Evolutionary conservation across 2,888 invertebrate species (phyloP), one percentile per base, ranked within the genome.

Genomic region (Cacoxenus indagator): DNA sequence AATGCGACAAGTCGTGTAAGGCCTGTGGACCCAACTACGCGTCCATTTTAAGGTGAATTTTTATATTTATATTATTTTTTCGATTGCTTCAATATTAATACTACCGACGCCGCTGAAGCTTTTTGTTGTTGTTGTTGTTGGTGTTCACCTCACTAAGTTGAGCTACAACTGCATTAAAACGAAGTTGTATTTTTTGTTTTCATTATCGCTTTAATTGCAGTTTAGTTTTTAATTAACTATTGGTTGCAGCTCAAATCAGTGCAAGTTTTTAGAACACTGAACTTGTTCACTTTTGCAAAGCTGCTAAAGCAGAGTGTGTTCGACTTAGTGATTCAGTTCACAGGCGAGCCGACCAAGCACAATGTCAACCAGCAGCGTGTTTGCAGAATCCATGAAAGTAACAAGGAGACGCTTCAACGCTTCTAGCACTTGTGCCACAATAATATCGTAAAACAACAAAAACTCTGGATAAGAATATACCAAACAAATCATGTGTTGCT

Each of bases 1-100:
- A 98, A 98, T 90, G 94, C 96, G 82, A 93, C 96, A 99, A 99
- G 90, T 97, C 98, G 86, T 98, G 98, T 92, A 99, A 99, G 91
- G 97, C 99, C 81, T 94, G 97, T 88, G 99, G 99, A 80, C 97
- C 98, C 68, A 98, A 99, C 93, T 99, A 81, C 93, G 99, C 88
- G 99, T 99, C 85, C 99, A 99, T 88, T 99, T 99, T 90, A 99
- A 99, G 94, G 93, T 93, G 89, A 84, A 85, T 76, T 69, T 54
- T 8, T 48, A 3, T 17, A 48, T 4, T 31, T 8, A 31, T 31
- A n/a, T n/a, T n/a, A n/a, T n/a, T n/a, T n/a, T n/a, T n/a, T n/a
- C n/a, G n/a, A n/a, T n/a, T n/a, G n/a, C n/a, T n/a, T n/a, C n/a
- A n/a, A n/a, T n/a, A n/a, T n/a, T n/a, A n/a, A n/a, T n/a, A n/a